These are phyloP conservation scores for Pristionchus entomophagus DNA, from an alignment of 2,888 invertebrate species.

Conservation along the genomic window DNA sequence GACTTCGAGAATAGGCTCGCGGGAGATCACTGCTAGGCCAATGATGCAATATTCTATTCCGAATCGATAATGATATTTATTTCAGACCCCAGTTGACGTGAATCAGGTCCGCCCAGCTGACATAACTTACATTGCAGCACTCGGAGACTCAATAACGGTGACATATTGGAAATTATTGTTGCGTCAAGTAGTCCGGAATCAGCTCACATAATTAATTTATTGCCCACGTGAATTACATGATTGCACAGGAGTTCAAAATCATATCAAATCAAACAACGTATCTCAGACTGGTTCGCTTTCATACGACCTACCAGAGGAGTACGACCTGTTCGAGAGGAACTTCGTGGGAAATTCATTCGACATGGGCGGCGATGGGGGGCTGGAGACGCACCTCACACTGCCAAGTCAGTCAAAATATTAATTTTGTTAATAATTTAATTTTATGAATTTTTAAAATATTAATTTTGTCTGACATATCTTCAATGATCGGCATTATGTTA, in stretches of 20 bases:
- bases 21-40: not conserved
- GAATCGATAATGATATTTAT: not conserved
- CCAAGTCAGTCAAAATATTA: not conserved
- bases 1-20: not conserved
- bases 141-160: conserved; percentile 37
- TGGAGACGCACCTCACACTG: conserved; percentile 12
- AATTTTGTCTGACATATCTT: no score
- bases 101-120: conserved; percentile 21
- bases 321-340: not conserved
- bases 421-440: no score
- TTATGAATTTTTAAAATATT: no score
- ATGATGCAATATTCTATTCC: no score
- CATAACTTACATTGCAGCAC: conserved; percentile 3
- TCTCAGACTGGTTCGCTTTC: conserved; percentile 31
- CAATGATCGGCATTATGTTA: no score
- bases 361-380: conserved; percentile 36
- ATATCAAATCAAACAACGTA: not conserved
- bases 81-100: conserved; percentile 5
- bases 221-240: not conserved
- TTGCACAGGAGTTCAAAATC: no score
- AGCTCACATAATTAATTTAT: no score
- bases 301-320: not conserved
- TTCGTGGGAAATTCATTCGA: conserved; percentile 10
- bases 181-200: no score
- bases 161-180: not conserved